Base-by-base conservation (phyloP, 2,888 invertebrate genomes). In the Chironomus riparius region DNA sequence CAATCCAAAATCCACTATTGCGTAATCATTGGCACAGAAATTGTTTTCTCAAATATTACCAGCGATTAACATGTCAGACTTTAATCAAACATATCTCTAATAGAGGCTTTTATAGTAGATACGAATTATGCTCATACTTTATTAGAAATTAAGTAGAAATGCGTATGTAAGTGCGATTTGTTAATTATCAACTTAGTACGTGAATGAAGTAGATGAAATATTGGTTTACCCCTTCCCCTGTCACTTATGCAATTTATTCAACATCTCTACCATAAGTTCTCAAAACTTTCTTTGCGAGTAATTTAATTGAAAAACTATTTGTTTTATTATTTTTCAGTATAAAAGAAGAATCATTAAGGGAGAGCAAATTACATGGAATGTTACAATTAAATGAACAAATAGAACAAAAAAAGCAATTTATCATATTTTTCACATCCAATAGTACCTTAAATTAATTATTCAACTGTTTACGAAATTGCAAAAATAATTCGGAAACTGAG, bases 341-440 rank as follows among this genome's bases (percentile, higher is more conserved):
- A 56, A 56, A n/a, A 18, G 50, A 50, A 50, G n/a, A 15, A 18
- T 56, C 18, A 56, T 15, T 56, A 56, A 56, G 38, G n/a, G 56
- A 15, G 56, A 50, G 56, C 15, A 56, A 18, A 56, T 56, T 38
- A 38, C 2, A 10, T 38, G 1, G 4, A 38, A 38, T 38, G 38
- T 38, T 38, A 10, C 38, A 38, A 62, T 12, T 12, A 62, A 62
- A 21, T 5, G 22, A 21, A 21, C 18, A 62, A 38, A 10, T 38
- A 62, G 22, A 15, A 21, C 62, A 22, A 2, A 68, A 28, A 38
- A 38, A n/a, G n/a, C 38, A 68, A 68, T 68, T 68, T 22, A 68
- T 68, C 68, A 68, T 68, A 24, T 24, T 70, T 69, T 70, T 68
- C 47, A 12, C n/a, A 68, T 47, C 7, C 70, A 70, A 18, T 38